A percentile compares a stretch with the other conserved stretches of the same genome.
These are phyloP conservation scores for Teleogryllus occipitalis DNA, from an alignment of 1,140 invertebrate species.

Conservation along the genomic window DNA sequence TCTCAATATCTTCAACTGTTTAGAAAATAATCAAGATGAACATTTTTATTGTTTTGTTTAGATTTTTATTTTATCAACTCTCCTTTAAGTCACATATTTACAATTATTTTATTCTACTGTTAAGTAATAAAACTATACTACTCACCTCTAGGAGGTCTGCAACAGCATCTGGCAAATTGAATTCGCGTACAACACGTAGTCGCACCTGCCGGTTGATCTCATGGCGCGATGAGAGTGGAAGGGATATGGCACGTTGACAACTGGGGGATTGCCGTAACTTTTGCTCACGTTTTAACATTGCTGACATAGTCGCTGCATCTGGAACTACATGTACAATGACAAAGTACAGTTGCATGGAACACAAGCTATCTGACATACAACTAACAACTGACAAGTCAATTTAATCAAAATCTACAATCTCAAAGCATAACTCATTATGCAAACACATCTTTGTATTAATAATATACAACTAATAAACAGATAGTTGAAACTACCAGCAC, in stretches of 20 bases:
- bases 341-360: too few relatives aligned
- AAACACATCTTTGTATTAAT: too few relatives aligned
- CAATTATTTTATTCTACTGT: not conserved
- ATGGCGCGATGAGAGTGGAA: slow-evolving; percentile 65
- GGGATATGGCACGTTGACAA: slow-evolving; percentile 64
- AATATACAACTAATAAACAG: too few relatives aligned
- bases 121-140: not conserved
- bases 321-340: slow-evolving; percentile 44
- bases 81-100: not conserved
- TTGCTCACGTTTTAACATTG: slow-evolving; percentile 78
- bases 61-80: not conserved
- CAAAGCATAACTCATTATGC: too few relatives aligned
- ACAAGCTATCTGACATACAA: too few relatives aligned
- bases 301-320: slow-evolving; percentile 61
- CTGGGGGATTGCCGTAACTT: slow-evolving; percentile 72
- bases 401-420: too few relatives aligned
- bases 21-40: too few relatives aligned
- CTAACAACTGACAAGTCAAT: too few relatives aligned
- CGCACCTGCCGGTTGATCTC: slow-evolving; percentile 64
- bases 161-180: slow-evolving; percentile 85
- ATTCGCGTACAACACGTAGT: slow-evolving; percentile 83
- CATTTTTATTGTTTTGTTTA: too few relatives aligned
- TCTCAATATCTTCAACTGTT: too few relatives aligned
- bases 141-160: slow-evolving; percentile 69
- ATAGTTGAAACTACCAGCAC: too few relatives aligned